Evolutionary conservation across 53 echinoderm and acorn worm species (phyloP).

Genomic region (Patiria pectinifera): DNA sequence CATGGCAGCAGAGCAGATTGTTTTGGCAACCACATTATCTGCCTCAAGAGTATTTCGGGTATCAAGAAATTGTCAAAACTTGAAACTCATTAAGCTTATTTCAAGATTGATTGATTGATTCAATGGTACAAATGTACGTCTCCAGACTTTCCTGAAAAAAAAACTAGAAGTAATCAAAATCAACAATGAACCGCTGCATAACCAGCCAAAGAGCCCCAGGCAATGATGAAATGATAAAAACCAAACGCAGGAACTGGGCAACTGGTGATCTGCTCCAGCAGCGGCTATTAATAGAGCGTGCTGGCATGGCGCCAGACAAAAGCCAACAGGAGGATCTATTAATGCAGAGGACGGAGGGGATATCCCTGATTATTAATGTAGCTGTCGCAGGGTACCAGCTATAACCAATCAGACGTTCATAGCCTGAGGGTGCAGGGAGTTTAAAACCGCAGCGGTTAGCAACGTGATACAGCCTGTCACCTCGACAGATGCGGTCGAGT

Average conservation of each 20-base stretch:
- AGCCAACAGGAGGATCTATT: not conserved
- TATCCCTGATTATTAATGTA: conserved; percentile 28
- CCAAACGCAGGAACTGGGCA: not conserved
- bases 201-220: not conserved
- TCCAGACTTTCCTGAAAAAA: not conserved
- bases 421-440: not conserved
- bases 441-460: not conserved
- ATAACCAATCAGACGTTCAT: not conserved
- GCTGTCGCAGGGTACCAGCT: not conserved
- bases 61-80: no score
- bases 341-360: not conserved
- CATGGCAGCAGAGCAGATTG: no score
- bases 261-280: not conserved
- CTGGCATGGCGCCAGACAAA: conserved; percentile 4
- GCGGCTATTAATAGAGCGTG: not conserved
- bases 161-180: not conserved
- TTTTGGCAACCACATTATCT: no score
- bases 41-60: no score
- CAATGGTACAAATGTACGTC: not conserved
- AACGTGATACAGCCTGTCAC: not conserved
- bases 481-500: not conserved
- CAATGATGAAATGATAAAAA: not conserved
- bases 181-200: not conserved
- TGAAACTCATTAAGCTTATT: no score
- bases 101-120: no score